Base-by-base conservation (phyloP, 2,113 vertebrate species). In the Okapia johnstoni region DNA sequence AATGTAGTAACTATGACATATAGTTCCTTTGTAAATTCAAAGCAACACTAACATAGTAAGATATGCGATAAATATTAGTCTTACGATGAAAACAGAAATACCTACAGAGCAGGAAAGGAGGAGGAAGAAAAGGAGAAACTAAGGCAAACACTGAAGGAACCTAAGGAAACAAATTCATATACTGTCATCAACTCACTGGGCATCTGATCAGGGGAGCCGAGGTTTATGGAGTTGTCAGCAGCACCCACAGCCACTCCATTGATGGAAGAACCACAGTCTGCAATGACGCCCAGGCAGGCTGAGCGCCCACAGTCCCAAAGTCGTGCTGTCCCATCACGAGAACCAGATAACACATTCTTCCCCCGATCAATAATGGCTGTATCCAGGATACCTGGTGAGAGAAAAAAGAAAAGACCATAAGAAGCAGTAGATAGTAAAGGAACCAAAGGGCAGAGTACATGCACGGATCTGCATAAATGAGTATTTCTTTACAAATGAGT, bases 291-390 rank as follows among this genome's bases (percentile, higher is more conserved):
- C 97, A 99, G 97, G 36, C 99, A 99, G 84, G 99, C 43, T 0
- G 99, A 98, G 21, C 97, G 98, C 1, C 99, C 99, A 1, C 99
- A 99, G 85, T 99, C 99, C 99, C 99, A 99, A 61, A 99, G 98
- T 6, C 99, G 97, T 9, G 98, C 99, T 0, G 98, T 99, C 76
- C 99, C 99, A 0, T 99, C 99, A 63, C 99, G 94, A 23, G 99
- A 99, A 97, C 98, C 98, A 88, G 99, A 99, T 3, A 99, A 79
- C 7, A 99, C 98, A 0, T 99, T 99, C 19, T 99, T 98, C 0
- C 99, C 99, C 3, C 98, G 97, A 10, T 99, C 99, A 97, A 99
- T 98, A 7, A 99, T 98, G 88, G 99, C 99, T 80, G 98, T 98
- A 97, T 99, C 99, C 94, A 99, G 92, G 96, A 99, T 97, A 60